phyloP scores from a whole-genome alignment of 2,888 invertebrate species.

The Willowsia nigromaculata region DNA sequence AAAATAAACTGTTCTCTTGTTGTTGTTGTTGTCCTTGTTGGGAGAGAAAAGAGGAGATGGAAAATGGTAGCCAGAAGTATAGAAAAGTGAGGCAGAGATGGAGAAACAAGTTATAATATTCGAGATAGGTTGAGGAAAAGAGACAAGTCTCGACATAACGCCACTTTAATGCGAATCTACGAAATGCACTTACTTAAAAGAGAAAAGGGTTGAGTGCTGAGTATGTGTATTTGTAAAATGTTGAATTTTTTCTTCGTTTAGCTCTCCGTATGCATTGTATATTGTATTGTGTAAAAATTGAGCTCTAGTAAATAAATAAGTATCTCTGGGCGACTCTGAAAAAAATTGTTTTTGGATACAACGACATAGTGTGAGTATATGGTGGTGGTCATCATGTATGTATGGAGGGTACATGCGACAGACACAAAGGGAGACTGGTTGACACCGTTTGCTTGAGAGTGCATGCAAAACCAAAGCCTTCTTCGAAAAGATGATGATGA shows the following conservation, averaged over 20 bases:
- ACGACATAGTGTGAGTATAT: background rate
- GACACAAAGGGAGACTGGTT: background rate
- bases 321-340: background rate
- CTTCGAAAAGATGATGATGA: background rate
- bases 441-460: constrained; percentile 9
- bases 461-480: too few species aligned
- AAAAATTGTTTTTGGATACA: background rate
- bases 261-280: background rate
- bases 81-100: background rate
- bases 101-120: background rate
- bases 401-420: background rate
- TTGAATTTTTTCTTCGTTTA: too few species aligned
- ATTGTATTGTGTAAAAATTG: too few species aligned
- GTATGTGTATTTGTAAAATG: background rate
- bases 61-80: background rate
- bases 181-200: constrained; percentile 8
- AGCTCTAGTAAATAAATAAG: background rate
- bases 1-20: background rate
- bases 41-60: background rate
- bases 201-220: background rate
- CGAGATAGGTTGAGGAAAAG: background rate
- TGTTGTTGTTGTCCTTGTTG: background rate
- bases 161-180: constrained; percentile 28
- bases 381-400: background rate
- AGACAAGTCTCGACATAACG: constrained; percentile 21